Evolutionary conservation across 2,888 invertebrate genomes (phyloP).

Genomic region (Rhamphomyia laevipes): DNA sequence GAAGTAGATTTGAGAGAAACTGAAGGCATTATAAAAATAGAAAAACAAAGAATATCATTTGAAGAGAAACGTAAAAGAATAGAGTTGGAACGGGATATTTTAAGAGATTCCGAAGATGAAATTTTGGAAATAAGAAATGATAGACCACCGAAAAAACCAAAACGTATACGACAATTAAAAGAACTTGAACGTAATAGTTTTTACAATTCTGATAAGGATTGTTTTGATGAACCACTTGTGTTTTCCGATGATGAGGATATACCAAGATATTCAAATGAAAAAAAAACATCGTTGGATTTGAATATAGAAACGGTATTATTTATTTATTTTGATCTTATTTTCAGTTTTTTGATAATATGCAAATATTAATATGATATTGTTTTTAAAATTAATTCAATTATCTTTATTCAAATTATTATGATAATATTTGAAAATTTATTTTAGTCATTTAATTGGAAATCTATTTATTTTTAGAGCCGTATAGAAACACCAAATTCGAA

Average conservation of each 20-base stretch:
- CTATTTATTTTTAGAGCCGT: conserved; percentile 27
- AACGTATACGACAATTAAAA: conserved; percentile 4
- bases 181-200: conserved; percentile 44
- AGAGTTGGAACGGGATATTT: conserved; percentile 33
- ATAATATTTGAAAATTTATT: background rate
- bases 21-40: conserved; percentile 24
- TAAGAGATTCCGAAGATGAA: conserved; percentile 35
- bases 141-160: conserved; percentile 9
- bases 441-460: too few species aligned
- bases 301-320: too few species aligned
- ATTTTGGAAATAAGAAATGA: conserved; percentile 5
- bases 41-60: conserved; percentile 35
- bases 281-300: conserved; percentile 19
- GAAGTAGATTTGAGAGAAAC: conserved; percentile 24
- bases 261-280: conserved; percentile 36
- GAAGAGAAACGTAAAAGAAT: conserved; percentile 35
- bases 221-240: conserved; percentile 43
- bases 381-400: background rate
- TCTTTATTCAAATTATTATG: background rate
- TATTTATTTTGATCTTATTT: conserved; percentile 5
- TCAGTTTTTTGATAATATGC: conserved; percentile 8
- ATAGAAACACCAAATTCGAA: conserved; percentile 33
- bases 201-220: conserved; percentile 49
- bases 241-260: conserved; percentile 51
- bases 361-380: conserved; percentile 36